Evolutionary conservation across 92 coral and sea anemone genomes (phyloP).

Genomic region (Ricordea florida): DNA sequence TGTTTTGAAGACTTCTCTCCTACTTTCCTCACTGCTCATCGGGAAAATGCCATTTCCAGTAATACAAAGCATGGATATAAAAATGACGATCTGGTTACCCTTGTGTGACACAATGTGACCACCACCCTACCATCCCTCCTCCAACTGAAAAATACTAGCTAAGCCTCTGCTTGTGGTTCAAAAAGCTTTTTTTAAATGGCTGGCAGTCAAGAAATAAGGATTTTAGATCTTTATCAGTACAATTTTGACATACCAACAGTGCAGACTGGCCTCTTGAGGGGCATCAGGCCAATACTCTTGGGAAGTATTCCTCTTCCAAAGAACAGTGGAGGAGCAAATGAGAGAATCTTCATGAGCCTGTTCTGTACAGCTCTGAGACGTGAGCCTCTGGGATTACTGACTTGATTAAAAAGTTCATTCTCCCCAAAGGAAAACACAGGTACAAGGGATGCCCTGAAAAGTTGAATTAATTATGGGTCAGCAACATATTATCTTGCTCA

Average conservation of each 20-base stretch:
- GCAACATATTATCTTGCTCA: neutral
- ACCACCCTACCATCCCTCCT: too few species aligned
- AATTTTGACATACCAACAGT: constrained; percentile 80
- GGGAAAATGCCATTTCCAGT: too few species aligned
- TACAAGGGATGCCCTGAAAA: constrained; percentile 87
- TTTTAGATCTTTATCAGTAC: too few species aligned
- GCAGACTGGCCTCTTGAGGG: constrained; percentile 81
- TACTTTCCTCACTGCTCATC: too few species aligned
- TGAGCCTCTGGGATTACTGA: constrained; percentile 88
- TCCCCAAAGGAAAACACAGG: constrained; percentile 99
- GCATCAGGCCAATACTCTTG: constrained; percentile 67
- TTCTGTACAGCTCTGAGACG: constrained; percentile 75
- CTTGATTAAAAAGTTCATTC: constrained; percentile 89
- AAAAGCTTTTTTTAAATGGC: too few species aligned
- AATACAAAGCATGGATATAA: too few species aligned
- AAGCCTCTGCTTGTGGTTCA: too few species aligned
- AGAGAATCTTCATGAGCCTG: constrained; percentile 73
- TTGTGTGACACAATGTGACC: too few species aligned
- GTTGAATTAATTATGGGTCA: neutral
- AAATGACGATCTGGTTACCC: too few species aligned
- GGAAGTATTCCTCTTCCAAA: constrained; percentile 88
- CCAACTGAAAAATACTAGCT: too few species aligned
- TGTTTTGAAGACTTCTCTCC: too few species aligned
- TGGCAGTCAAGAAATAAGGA: neutral
- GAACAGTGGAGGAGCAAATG: constrained; percentile 95